Conservation (phyloP, 2,113 vertebrate species). For the Tychaedon coryphoeus region DNA sequence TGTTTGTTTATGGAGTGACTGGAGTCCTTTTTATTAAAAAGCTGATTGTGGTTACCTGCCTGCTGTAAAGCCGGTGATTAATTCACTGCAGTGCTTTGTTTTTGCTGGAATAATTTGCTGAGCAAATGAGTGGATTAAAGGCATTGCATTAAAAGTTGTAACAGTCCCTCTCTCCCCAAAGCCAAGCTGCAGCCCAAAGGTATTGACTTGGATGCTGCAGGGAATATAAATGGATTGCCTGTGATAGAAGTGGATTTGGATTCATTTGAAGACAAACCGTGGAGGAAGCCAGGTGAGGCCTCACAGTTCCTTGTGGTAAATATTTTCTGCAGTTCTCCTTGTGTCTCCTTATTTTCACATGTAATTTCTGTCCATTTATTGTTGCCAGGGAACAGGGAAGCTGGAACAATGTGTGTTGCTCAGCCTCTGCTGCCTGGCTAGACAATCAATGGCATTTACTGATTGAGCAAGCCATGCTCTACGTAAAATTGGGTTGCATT, state of each 20-base stretch:
- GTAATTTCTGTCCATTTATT: background rate
- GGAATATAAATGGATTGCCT: constrained; percentile 75
- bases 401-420: background rate
- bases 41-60: background rate
- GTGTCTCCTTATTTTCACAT: background rate
- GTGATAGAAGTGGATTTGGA: constrained; percentile 78
- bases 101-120: background rate
- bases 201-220: constrained; percentile 72
- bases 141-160: background rate
- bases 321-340: constrained; percentile 11
- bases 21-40: background rate
- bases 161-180: constrained; percentile 40
- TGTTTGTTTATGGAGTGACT: background rate
- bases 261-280: constrained; percentile 79
- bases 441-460: background rate
- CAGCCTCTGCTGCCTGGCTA: background rate
- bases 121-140: background rate
- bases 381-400: background rate
- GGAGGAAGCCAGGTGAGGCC: constrained; percentile 79
- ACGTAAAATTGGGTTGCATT: background rate
- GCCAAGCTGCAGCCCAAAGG: constrained; percentile 76
- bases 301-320: constrained; percentile 63
- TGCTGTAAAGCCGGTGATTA: background rate
- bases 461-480: background rate
- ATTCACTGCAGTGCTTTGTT: background rate